A percentile compares a stretch with the other conserved stretches of the same genome.
Evolutionary conservation across 2,113 vertebrate species (phyloP).

Genomic region (Psephotus haematonotus): DNA sequence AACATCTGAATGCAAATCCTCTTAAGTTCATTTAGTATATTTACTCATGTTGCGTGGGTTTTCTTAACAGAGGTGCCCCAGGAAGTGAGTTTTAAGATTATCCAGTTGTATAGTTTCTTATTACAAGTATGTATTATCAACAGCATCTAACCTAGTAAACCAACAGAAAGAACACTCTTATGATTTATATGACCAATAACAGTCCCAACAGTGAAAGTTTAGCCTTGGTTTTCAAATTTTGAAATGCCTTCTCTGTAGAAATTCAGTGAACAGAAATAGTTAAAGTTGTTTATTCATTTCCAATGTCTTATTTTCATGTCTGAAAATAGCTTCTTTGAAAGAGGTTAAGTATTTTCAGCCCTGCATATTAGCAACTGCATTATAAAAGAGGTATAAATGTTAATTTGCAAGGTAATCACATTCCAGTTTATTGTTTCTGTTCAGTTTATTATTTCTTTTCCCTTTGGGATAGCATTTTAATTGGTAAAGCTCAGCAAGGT

Average conservation of each 20-base stretch:
- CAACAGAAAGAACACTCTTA: neutral
- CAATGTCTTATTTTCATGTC: fast-evolving
- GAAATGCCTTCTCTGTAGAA: neutral
- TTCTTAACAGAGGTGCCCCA: neutral
- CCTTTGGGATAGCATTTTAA: neutral
- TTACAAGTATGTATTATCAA: neutral
- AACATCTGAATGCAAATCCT: neutral
- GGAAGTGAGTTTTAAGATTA: neutral
- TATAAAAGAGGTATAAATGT: neutral
- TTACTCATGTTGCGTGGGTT: neutral
- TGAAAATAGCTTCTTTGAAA: neutral
- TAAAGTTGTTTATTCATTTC: neutral
- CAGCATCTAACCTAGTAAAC: neutral
- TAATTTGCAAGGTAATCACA: neutral
- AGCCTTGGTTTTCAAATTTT: neutral
- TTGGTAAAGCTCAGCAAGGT: neutral
- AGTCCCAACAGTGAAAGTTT: neutral
- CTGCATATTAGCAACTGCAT: neutral
- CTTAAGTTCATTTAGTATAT: neutral
- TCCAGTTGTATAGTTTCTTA: neutral
- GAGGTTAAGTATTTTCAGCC: neutral
- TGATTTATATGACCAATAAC: neutral
- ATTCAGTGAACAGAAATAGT: neutral
- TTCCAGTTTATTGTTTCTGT: neutral
- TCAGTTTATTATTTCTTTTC: neutral